A percentile compares a stretch with the other conserved stretches of the same genome.
These are phyloP conservation scores for Apodemia mormo DNA, from an alignment of 2,888 invertebrate species.

Conservation along the genomic window DNA sequence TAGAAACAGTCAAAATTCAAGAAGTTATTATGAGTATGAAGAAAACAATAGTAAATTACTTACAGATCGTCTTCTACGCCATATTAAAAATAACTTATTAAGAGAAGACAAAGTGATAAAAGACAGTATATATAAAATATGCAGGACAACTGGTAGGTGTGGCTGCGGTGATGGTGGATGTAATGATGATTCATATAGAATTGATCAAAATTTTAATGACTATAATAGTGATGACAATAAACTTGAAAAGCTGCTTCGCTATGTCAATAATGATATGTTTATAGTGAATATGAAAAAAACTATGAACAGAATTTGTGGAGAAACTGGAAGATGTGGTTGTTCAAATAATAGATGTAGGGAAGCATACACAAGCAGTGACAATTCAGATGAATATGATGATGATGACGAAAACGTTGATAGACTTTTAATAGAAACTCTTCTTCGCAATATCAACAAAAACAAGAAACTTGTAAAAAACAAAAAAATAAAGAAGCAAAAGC, in stretches of 20 bases:
- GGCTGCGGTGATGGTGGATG: background rate
- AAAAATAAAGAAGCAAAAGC: background rate
- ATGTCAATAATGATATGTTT: conserved; percentile 21
- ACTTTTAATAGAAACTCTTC: background rate
- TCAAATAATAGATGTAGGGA: conserved; percentile 29
- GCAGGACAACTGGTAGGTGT: conserved; percentile 1
- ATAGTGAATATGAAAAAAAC: conserved; percentile 13
- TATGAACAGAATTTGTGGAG: conserved; percentile 30
- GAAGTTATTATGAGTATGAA: background rate
- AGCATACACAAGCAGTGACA: background rate
- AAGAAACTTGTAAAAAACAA: background rate
- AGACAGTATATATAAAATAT: background rate
- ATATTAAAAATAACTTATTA: background rate
- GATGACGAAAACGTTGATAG: background rate
- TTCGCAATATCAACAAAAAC: background rate
- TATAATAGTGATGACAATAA: conserved; percentile 13
- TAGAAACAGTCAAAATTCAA: background rate
- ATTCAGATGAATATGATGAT: background rate
- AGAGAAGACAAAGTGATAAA: background rate
- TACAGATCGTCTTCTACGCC: background rate
- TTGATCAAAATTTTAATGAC: background rate
- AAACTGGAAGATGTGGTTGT: conserved; percentile 38
- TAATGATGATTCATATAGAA: background rate
- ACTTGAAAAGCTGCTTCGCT: conserved; percentile 32
- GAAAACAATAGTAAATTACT: background rate